A percentile compares a stretch with the other conserved stretches of the same genome.
phyloP scores from a whole-genome alignment of 2,113 vertebrate genomes.

The western clawed frog (Xenopus tropicalis) region DNA sequence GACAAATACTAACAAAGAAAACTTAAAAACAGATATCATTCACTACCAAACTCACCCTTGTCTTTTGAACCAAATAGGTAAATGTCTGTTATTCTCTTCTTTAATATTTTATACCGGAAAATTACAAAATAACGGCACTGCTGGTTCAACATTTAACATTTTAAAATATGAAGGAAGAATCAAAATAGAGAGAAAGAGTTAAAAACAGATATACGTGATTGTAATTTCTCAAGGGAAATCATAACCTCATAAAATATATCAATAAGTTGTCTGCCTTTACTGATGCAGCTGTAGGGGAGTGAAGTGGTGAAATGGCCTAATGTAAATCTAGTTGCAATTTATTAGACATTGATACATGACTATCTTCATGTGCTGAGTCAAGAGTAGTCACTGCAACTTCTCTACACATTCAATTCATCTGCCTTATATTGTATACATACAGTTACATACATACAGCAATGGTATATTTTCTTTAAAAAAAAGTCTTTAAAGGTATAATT shows the following conservation, averaged over 20 bases:
- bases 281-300: conserved; percentile 9
- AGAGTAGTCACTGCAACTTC: conserved; percentile 28
- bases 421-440: conserved; percentile 33
- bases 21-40: no score
- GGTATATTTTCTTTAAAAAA: conserved; percentile 32
- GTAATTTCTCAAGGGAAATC: no score
- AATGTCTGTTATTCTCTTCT: no score
- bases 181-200: no score
- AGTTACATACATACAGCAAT: conserved; percentile 9
- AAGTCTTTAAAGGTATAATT: conserved; percentile 20
- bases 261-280: neutral
- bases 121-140: no score
- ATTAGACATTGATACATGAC: conserved; percentile 40
- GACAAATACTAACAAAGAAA: no score
- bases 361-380: conserved; percentile 37
- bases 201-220: no score
- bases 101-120: no score
- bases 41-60: no score
- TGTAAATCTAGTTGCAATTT: conserved; percentile 32
- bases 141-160: no score
- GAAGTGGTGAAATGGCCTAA: conserved; percentile 15
- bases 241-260: neutral
- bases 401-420: conserved; percentile 29
- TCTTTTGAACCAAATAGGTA: no score
- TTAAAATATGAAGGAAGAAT: no score